A percentile compares a stretch with the other conserved stretches of the same genome.
Evolutionary conservation across 2,888 invertebrate genomes (phyloP).

Genomic region (Callyntrura guangdongensis): DNA sequence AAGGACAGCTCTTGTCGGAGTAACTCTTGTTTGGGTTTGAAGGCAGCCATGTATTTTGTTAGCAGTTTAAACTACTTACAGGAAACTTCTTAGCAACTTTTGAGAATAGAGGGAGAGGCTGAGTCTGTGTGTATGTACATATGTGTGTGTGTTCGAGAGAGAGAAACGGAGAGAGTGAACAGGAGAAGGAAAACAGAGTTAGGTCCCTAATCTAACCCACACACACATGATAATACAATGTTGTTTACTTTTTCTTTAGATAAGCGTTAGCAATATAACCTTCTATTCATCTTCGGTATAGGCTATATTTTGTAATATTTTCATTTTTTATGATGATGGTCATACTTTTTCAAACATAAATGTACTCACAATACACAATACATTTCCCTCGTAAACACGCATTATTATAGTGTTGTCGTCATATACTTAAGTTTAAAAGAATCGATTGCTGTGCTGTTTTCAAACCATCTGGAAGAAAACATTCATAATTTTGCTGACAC

Average conservation of each 20-base stretch:
- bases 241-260: slow-evolving; percentile 38
- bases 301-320: no score
- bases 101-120: no score
- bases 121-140: no score
- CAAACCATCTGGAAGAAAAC: slow-evolving; percentile 62
- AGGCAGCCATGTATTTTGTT: slow-evolving; percentile 61
- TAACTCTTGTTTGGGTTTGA: slow-evolving; percentile 44
- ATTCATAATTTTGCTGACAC: slow-evolving; percentile 56
- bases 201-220: slow-evolving; percentile 10
- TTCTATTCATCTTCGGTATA: no score
- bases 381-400: not conserved
- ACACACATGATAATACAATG: slow-evolving; percentile 25
- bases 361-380: not conserved
- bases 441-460: not conserved
- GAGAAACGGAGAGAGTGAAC: no score
- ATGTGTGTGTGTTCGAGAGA: no score
- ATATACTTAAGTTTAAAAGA: not conserved
- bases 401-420: slow-evolving; percentile 3
- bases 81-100: slow-evolving; percentile 31
- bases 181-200: slow-evolving; percentile 30
- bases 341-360: no score
- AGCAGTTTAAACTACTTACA: slow-evolving; percentile 69
- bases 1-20: slow-evolving; percentile 41
- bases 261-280: not conserved
- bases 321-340: no score